These are phyloP conservation scores for Cylindroiulus punctatus DNA, from an alignment of 2,888 invertebrate species.

Conservation along the genomic window DNA sequence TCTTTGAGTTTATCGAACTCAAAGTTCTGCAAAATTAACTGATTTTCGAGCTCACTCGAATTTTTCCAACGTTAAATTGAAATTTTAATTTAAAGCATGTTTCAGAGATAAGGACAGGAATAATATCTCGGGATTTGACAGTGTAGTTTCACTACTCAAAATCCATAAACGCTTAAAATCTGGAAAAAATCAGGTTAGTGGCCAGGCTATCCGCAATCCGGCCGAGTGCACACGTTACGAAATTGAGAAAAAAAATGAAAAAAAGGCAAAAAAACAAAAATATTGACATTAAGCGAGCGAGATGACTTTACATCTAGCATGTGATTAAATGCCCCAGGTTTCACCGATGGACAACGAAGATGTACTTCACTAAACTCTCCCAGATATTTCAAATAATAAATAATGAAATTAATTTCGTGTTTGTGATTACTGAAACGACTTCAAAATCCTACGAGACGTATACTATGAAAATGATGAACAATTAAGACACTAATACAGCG, in stretches of 20 bases:
- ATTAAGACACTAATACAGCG: too few relatives aligned
- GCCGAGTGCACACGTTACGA: background rate
- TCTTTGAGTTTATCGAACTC: background rate
- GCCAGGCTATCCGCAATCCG: background rate
- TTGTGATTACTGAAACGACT: too few relatives aligned
- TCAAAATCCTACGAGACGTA: too few relatives aligned
- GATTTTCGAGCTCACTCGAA: background rate
- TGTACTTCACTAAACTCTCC: too few relatives aligned
- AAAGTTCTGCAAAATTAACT: background rate
- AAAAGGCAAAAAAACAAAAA: background rate
- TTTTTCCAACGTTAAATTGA: too few relatives aligned
- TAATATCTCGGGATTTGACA: background rate
- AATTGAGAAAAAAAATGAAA: background rate
- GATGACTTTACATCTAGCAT: too few relatives aligned
- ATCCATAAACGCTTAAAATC: background rate
- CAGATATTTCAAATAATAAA: too few relatives aligned
- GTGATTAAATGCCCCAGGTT: background rate
- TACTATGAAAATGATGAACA: too few relatives aligned
- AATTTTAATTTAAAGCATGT: too few relatives aligned
- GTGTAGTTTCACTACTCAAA: background rate
- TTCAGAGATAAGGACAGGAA: too few relatives aligned
- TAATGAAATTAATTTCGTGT: too few relatives aligned
- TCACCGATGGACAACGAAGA: background rate
- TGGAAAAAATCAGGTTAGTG: background rate
- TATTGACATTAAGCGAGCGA: too few relatives aligned